Base-by-base conservation (phyloP, 1,140 invertebrate species). In the Anadara kagoshimensis region DNA sequence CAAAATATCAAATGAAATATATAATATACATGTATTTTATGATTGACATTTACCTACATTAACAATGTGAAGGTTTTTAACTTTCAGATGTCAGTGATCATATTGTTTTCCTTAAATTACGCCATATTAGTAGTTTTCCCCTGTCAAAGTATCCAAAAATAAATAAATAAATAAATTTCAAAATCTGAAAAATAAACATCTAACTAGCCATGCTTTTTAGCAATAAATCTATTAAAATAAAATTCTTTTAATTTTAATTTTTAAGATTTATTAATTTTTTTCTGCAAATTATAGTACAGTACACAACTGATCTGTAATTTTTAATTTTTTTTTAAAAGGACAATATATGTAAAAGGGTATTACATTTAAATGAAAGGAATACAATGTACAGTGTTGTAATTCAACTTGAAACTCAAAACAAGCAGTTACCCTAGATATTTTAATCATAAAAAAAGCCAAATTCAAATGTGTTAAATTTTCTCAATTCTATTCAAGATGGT, bases 1-100 rank as follows among this genome's bases (percentile, higher is more conserved):
- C 83, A 79, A 59, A 12, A 74, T 71, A 69, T 76, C 20, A 76
- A 53, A 20, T 56, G 22, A 56, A 56, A 56, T 36, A 2, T 36
- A 36, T 36, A 51, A 49, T 49, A 49, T 49, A 18, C n/a, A 49
- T 49, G 16, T 49, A n/a, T 49, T 51, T 22, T 8, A 20, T 22
- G 8, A n/a, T 22, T 20, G 22, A 51, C 8, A 51, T 20, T 51
- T 14, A 51, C 49, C 18, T 18, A 8, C 22, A 20, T 51, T 51
- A 51, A 51, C 22, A 22, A 51, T 16, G 7, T n/a, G 0, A 51
- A 51, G 49, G 18, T 7, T 16, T 8, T 20, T 51, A 18, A 51
- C n/a, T 49, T 47, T 49, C 10, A 51, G 49, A 7, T 20, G 22
- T 16, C n/a, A 18, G 47, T 49, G 47, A 49, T 18, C 16, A n/a